Evolutionary conservation across 2,797 vertebrate species (phyloP), one percentile per base, ranked within the genome.

Genomic region (Lophotriccus pileatus): DNA sequence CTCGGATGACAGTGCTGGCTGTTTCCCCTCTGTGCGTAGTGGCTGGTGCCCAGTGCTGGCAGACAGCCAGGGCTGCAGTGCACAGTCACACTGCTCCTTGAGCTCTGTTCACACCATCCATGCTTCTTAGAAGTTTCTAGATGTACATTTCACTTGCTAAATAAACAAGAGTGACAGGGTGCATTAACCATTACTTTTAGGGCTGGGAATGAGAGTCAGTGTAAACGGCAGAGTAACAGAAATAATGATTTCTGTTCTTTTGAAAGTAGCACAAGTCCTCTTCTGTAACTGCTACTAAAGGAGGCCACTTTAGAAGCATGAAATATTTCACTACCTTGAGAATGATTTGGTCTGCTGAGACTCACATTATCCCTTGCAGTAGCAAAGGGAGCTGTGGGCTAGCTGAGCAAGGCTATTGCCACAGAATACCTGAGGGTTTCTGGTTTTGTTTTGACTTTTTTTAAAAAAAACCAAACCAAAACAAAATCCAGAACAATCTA

Each of bases 71-170:
- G 36, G 53, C 70, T 84, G 55, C 69, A 60, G 59, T 10, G 67
- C 36, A 28, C 44, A 32, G 41, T 13, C 39, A 2, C 0, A 1
- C 52, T 27, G n/a, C 55, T 84, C 21, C 59, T 79, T 0, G 2
- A 1, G 4, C 78, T 86, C 58, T 7, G 0, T 4, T 63, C 59
- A 5, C 23, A 2, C 6, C 7, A 2, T 6, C 28, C 6, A 0
- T 14, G 50, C 50, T 75, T 12, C 68, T 49, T 6, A 4, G 53
- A 81, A 74, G 27, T 21, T 80, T 84, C 78, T 87, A 78, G 24
- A 43, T 15, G 4, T 59, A 4, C 1, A 1, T 50, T 64, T 91
- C n/a, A 22, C 32, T 78, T 75, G 8, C 16, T 84, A 59, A 73
- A 17, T 64, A 53, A 49, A 25, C 0, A 4, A 68, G 16, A 70